These are phyloP conservation scores for Lampris megalopsis DNA, from an alignment of 2,113 vertebrate species.

Conservation along the genomic window DNA sequence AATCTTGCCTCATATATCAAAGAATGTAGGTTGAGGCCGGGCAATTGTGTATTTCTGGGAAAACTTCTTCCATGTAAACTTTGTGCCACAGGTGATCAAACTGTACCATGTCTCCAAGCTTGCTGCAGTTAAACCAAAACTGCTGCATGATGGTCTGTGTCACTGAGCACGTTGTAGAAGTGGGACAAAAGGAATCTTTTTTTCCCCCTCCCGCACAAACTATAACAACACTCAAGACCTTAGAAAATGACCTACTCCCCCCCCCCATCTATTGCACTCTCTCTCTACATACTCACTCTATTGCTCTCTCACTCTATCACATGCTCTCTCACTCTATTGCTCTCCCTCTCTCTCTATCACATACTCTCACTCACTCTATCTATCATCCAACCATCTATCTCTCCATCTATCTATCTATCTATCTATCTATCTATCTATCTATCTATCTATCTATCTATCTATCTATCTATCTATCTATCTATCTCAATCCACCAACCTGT, in stretches of 20 bases:
- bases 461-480: too few relatives aligned
- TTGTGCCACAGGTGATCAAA: slow-evolving; percentile 37
- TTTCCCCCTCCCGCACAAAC: slow-evolving; percentile 26
- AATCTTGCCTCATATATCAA: slow-evolving; percentile 38
- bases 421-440: too few relatives aligned
- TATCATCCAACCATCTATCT: too few relatives aligned
- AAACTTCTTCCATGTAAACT: slow-evolving; percentile 59
- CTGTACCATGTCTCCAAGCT: slow-evolving; percentile 31
- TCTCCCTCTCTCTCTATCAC: background rate
- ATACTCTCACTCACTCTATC: background rate
- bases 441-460: too few relatives aligned
- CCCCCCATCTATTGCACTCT: too few relatives aligned
- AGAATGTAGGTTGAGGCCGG: slow-evolving; percentile 48
- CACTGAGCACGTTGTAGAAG: slow-evolving; percentile 15
- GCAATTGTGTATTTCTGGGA: slow-evolving; percentile 10
- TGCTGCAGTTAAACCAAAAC: slow-evolving; percentile 43
- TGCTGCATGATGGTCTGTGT: slow-evolving; percentile 15
- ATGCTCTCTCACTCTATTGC: background rate
- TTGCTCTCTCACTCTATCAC: background rate
- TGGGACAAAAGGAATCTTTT: slow-evolving; percentile 15
- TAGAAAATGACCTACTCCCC: too few relatives aligned
- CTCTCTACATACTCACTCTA: background rate
- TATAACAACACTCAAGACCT: background rate
- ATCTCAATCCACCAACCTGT: slow-evolving; percentile 18
- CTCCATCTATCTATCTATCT: too few relatives aligned